Percentiles rank a stretch among this genome's conserved stretches.
These are phyloP conservation scores for Ectemnius cavifrons DNA, from an alignment of 2,888 invertebrate genomes.

Conservation along the genomic window DNA sequence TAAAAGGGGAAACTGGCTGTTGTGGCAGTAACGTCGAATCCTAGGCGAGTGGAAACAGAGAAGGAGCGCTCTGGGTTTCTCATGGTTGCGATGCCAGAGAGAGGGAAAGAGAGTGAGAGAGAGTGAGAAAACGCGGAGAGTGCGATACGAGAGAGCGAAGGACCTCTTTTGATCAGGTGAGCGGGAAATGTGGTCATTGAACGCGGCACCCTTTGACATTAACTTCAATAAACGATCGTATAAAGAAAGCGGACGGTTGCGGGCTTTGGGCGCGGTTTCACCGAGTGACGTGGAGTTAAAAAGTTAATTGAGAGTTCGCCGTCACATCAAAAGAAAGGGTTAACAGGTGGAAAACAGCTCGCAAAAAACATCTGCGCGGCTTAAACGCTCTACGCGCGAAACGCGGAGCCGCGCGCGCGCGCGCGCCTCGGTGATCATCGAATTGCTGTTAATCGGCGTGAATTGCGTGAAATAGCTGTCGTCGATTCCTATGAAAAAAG, in stretches of 20 bases:
- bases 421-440: background rate
- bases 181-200: constrained; percentile 66
- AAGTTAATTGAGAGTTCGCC: constrained; percentile 56
- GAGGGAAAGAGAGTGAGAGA: background rate
- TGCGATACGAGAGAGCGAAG: background rate
- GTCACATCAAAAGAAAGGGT: constrained; percentile 34
- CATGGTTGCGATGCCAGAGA: too few species aligned
- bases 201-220: constrained; percentile 57
- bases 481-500: too few species aligned
- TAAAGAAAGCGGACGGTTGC: constrained; percentile 39
- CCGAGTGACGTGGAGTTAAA: constrained; percentile 29
- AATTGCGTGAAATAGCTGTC: too few species aligned
- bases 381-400: background rate
- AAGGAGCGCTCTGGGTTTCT: background rate
- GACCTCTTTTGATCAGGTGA: constrained; percentile 63
- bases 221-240: constrained; percentile 58
- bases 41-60: constrained; percentile 11
- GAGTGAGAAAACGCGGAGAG: background rate
- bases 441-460: too few species aligned
- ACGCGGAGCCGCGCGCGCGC: too few species aligned
- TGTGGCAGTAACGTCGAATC: too few species aligned
- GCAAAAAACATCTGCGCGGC: background rate
- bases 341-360: constrained; percentile 32
- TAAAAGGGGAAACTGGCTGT: constrained; percentile 10
- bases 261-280: constrained; percentile 18